Evolutionary conservation across 2,797 vertebrate genomes (phyloP).

Genomic region (Acridotheres tristis): DNA sequence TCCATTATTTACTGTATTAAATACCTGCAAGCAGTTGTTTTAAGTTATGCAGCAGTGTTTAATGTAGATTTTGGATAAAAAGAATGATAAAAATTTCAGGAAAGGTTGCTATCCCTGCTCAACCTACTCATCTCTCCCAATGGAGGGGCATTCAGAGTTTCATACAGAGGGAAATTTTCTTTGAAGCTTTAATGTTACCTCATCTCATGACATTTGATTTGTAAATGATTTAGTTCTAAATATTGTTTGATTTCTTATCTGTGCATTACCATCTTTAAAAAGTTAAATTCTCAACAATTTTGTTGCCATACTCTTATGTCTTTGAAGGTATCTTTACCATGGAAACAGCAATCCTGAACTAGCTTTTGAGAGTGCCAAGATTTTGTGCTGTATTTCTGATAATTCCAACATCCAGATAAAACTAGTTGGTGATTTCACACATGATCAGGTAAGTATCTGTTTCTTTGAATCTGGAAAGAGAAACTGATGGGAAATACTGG

Average conservation of each 20-base stretch:
- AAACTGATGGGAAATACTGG: neutral
- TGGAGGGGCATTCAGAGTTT: neutral
- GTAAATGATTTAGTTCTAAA: neutral
- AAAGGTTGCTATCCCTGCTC: neutral
- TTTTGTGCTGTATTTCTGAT: slow-evolving; percentile 90
- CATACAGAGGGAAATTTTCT: neutral
- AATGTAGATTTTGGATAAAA: neutral
- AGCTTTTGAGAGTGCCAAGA: slow-evolving; percentile 95
- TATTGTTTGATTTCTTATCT: neutral
- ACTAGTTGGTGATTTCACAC: slow-evolving; percentile 95
- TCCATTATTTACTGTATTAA: neutral
- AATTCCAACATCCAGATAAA: slow-evolving; percentile 95
- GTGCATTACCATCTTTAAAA: neutral
- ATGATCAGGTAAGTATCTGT: slow-evolving; percentile 85
- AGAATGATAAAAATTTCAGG: neutral
- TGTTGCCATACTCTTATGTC: neutral
- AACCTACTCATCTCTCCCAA: neutral
- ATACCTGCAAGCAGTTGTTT: neutral
- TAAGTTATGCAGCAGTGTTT: neutral
- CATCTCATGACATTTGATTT: neutral
- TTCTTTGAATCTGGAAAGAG: neutral
- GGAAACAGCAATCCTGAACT: slow-evolving; percentile 91
- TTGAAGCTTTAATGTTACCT: neutral
- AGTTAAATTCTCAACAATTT: neutral
- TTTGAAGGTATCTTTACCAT: slow-evolving; percentile 91